Conservation (phyloP, 2,888 invertebrate genomes). For the Minunthozetes semirufus region DNA sequence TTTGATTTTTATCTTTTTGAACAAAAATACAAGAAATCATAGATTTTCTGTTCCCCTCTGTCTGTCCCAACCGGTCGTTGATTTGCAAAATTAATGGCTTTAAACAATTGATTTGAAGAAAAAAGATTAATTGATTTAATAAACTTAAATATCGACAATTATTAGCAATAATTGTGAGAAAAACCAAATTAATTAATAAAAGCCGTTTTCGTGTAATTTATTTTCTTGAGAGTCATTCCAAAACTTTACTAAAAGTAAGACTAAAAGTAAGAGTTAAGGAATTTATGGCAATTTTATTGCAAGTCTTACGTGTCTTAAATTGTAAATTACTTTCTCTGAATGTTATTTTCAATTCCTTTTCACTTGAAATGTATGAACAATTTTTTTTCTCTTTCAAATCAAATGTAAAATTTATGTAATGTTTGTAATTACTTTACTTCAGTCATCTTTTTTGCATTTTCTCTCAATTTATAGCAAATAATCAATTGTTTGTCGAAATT, state of each 20-base stretch:
- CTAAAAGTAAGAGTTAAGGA: neutral
- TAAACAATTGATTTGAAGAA: neutral
- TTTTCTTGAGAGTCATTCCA: neutral
- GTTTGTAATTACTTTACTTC: conserved; percentile 1
- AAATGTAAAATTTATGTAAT: neutral
- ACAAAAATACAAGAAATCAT: too few relatives aligned
- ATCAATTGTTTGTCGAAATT: neutral
- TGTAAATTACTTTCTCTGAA: neutral
- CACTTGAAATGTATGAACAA: neutral
- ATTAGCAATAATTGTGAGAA: conserved; percentile 18
- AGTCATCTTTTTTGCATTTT: neutral
- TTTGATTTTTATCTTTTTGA: neutral
- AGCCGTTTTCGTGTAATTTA: conserved; percentile 13
- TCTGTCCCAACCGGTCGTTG: too few relatives aligned
- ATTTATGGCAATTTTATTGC: conserved; percentile 29
- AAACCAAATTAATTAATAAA: conserved; percentile 22
- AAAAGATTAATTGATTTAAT: conserved; percentile 19
- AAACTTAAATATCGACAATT: neutral
- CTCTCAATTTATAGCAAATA: neutral
- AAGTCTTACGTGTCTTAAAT: conserved; percentile 17
- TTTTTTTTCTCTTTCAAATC: neutral
- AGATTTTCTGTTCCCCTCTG: too few relatives aligned
- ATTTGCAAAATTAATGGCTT: neutral
- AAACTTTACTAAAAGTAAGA: neutral
- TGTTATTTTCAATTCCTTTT: neutral